phyloP scores from a whole-genome alignment of 2,113 vertebrate species.

The Bucco capensis region DNA sequence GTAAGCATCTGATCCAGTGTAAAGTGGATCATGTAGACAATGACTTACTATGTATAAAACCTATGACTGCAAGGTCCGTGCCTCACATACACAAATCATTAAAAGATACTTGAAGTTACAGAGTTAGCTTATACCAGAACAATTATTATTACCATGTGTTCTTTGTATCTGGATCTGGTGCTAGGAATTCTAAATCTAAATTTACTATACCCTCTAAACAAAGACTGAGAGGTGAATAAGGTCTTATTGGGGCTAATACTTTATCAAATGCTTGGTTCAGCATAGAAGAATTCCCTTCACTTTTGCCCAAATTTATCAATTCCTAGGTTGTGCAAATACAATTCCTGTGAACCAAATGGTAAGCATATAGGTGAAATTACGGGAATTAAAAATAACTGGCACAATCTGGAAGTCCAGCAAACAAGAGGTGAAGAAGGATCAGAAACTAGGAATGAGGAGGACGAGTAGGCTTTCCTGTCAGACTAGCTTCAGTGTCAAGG shows the following conservation, averaged over 20 bases:
- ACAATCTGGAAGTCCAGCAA: neutral
- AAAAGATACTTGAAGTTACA: neutral
- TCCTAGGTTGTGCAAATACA: neutral
- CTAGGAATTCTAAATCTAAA: constrained; percentile 5
- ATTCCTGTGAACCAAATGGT: neutral
- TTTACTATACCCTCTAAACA: neutral
- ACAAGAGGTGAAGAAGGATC: neutral
- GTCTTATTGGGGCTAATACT: neutral
- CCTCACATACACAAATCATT: neutral
- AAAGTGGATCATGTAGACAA: neutral
- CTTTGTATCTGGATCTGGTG: neutral
- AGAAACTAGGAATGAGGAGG: neutral
- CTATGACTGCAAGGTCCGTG: neutral
- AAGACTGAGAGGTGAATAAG: neutral
- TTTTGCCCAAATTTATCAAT: neutral
- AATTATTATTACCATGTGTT: neutral
- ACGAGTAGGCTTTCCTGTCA: neutral
- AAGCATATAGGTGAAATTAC: neutral
- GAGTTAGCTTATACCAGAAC: neutral
- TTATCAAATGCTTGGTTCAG: neutral
- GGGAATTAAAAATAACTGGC: neutral
- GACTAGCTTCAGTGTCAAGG: neutral
- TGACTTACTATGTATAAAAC: neutral
- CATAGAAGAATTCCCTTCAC: neutral
- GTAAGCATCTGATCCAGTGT: neutral